Conservation (phyloP, 2,113 vertebrate genomes). For the Ictalurus furcatus region DNA sequence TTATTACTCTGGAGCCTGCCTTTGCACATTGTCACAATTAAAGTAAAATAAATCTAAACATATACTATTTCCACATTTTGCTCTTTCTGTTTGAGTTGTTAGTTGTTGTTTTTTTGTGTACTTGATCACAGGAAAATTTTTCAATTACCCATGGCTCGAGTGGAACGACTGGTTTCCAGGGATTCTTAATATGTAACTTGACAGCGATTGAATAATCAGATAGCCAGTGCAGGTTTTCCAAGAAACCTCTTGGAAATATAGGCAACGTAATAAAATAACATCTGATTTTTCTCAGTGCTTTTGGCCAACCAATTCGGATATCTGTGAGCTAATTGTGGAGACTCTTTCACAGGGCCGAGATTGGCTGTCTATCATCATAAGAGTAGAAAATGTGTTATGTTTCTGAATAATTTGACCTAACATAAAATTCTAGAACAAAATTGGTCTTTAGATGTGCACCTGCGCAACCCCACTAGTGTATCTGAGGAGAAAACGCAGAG, state of each 20-base stretch:
- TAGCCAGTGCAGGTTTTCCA: not conserved
- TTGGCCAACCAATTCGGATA: not conserved
- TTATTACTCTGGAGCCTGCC: not conserved
- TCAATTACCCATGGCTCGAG: not conserved
- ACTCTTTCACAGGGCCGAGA: not conserved
- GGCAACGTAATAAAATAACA: not conserved
- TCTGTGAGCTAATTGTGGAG: not conserved
- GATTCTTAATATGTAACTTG: not conserved
- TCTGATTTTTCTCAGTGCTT: not conserved
- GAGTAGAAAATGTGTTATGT: not conserved
- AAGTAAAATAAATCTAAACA: not conserved
- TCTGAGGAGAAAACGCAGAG: not conserved
- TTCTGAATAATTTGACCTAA: not conserved
- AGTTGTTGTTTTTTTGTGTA: not conserved
- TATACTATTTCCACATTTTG: not conserved
- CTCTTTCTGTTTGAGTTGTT: not conserved
- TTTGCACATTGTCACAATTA: not conserved
- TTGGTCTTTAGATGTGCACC: not conserved
- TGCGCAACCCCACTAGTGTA: not conserved
- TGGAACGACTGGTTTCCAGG: not conserved
- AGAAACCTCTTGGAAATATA: not conserved
- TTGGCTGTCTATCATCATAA: not conserved
- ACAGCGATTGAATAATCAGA: not conserved
- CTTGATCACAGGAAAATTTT: not conserved
- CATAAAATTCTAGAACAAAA: not conserved